Evolutionary conservation across 2,888 invertebrate genomes (phyloP).

Genomic region (Meta bourneti): DNA sequence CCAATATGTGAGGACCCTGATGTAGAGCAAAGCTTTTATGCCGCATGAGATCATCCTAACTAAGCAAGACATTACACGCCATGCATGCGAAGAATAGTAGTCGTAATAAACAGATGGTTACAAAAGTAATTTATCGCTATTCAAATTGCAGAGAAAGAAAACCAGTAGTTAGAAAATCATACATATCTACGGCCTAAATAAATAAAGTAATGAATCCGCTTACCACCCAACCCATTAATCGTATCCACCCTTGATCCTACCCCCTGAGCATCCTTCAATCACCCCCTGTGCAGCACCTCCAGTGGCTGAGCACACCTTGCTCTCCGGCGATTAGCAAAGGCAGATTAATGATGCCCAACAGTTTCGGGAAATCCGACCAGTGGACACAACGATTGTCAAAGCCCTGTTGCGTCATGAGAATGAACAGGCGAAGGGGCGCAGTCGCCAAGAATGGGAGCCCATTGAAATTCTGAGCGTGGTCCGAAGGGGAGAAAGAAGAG

Average conservation of each 20-base stretch:
- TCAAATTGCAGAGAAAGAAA: neutral
- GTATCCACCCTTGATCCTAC: neutral
- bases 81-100: too few species aligned
- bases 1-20: too few species aligned
- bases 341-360: neutral
- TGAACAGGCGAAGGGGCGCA: slow-evolving; percentile 16
- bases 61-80: too few species aligned
- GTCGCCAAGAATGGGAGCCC: slow-evolving; percentile 36
- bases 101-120: neutral
- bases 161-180: neutral
- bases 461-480: slow-evolving; percentile 43
- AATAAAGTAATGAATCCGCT: slow-evolving; percentile 1
- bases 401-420: slow-evolving; percentile 18
- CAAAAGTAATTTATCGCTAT: neutral
- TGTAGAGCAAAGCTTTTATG: too few species aligned
- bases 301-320: neutral
- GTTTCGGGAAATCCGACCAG: neutral
- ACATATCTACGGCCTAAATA: neutral
- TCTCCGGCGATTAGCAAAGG: neutral
- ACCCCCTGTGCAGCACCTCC: neutral
- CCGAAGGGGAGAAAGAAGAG: neutral
- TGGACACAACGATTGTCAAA: neutral
- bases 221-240: neutral
- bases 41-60: too few species aligned
- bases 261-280: neutral